Evolutionary conservation across 1,140 invertebrate species (phyloP).

Genomic region (Aradophagus sp.): DNA sequence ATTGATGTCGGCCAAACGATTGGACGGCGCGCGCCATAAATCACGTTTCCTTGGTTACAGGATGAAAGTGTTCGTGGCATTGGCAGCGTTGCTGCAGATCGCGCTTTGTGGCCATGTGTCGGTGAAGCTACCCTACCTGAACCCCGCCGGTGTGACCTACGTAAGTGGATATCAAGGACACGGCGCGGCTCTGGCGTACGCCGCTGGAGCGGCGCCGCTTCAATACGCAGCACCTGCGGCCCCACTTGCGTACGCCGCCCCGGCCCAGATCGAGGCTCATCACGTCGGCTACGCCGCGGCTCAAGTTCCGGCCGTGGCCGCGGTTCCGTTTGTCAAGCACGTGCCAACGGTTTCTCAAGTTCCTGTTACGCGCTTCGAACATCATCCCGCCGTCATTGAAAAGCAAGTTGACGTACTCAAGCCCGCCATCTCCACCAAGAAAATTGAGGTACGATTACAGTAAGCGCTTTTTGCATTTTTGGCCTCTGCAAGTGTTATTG

Average conservation of each 20-base stretch:
- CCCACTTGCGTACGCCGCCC: conserved; percentile 51
- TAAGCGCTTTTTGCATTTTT: too few relatives aligned
- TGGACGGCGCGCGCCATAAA: conserved; percentile 5
- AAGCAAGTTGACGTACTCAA: conserved; percentile 76
- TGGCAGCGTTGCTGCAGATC: conserved; percentile 65
- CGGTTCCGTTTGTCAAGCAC: conserved; percentile 74
- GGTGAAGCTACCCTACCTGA: conserved; percentile 72
- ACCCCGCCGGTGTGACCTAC: conserved; percentile 75
- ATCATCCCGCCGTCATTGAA: conserved; percentile 74
- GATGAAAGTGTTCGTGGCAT: conserved; percentile 64
- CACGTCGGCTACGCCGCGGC: conserved; percentile 67
- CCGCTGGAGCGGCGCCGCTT: conserved; percentile 21
- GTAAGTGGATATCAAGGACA: conserved; percentile 61
- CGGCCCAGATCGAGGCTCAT: conserved; percentile 64
- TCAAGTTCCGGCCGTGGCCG: conserved; percentile 65
- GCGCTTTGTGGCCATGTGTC: conserved; percentile 63
- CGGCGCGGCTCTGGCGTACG: conserved; percentile 58
- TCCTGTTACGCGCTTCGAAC: conserved; percentile 74
- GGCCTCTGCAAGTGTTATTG: too few relatives aligned
- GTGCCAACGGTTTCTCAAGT: conserved; percentile 75
- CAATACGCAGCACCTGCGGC: conserved; percentile 40
- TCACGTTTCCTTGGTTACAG: conserved; percentile 25
- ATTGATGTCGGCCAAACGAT: not conserved
- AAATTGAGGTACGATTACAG: conserved; percentile 71
- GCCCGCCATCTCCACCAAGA: conserved; percentile 74